phyloP scores from a whole-genome alignment of 2,888 invertebrate genomes.

The Auanema freiburgensis region DNA sequence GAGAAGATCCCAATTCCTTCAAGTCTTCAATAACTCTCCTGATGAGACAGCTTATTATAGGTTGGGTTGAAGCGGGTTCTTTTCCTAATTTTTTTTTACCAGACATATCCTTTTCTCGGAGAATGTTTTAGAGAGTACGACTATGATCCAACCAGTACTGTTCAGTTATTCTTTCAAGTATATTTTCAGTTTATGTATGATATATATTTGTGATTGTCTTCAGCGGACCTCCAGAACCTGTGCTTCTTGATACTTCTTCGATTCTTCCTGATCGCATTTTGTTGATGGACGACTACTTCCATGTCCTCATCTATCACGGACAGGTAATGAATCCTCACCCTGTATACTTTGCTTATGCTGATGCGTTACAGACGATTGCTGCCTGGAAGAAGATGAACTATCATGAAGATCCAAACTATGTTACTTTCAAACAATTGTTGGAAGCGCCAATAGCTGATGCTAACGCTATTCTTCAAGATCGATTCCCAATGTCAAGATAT shows the following conservation, averaged over 20 bases:
- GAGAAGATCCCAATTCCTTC: constrained; percentile 90
- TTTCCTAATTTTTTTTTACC: constrained; percentile 32
- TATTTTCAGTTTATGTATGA: constrained; percentile 68
- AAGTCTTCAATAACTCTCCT: constrained; percentile 97
- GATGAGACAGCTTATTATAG: constrained; percentile 98
- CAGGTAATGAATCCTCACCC: constrained; percentile 71
- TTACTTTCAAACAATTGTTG: constrained; percentile 91
- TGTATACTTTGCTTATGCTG: background rate
- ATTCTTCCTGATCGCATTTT: constrained; percentile 95
- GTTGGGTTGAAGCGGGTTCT: constrained; percentile 65
- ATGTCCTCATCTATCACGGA: constrained; percentile 97
- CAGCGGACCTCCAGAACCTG: constrained; percentile 72
- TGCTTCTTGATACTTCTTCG: constrained; percentile 91
- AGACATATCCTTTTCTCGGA: constrained; percentile 96
- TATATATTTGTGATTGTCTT: constrained; percentile 10
- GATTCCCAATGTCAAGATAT: constrained; percentile 98
- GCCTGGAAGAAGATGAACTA: constrained; percentile 94
- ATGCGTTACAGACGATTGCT: constrained; percentile 80
- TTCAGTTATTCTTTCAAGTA: constrained; percentile 93
- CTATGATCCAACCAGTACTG: constrained; percentile 98
- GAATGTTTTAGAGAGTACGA: constrained; percentile 91
- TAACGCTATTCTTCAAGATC: constrained; percentile 78
- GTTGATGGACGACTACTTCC: constrained; percentile 99
- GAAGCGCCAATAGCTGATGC: constrained; percentile 79
- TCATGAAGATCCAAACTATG: constrained; percentile 94